Conservation (phyloP, 1,140 invertebrate genomes). For the Goniozus legneri region DNA sequence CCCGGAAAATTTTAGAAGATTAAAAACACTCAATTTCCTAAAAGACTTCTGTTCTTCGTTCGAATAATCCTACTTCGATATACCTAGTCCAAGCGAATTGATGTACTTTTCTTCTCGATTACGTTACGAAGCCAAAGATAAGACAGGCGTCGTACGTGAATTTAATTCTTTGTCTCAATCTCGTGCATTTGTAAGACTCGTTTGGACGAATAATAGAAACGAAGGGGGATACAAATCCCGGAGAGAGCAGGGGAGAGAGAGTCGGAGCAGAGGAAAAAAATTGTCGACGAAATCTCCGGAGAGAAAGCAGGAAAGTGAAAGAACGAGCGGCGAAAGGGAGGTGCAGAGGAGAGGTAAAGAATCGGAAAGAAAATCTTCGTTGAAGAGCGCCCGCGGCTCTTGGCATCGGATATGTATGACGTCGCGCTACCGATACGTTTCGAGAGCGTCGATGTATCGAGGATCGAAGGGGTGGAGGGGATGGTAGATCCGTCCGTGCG, state of each 20-base stretch:
- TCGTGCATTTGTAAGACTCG: no score
- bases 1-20: no score
- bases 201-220: neutral
- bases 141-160: no score
- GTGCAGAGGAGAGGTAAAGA: slow-evolving; percentile 9
- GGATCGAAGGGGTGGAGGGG: no score
- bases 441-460: slow-evolving; percentile 23
- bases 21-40: no score
- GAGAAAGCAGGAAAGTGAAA: neutral
- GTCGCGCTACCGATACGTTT: slow-evolving; percentile 24
- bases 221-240: neutral
- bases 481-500: slow-evolving; percentile 22
- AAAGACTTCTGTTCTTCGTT: no score
- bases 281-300: slow-evolving; percentile 5
- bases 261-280: neutral
- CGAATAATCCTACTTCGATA: no score
- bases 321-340: slow-evolving; percentile 3
- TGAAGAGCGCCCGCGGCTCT: slow-evolving; percentile 13
- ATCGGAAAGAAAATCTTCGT: slow-evolving; percentile 11
- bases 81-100: no score
- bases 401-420: slow-evolving; percentile 36
- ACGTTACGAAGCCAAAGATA: no score
- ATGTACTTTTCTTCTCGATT: no score
- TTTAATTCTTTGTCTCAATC: no score
- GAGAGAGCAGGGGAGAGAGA: neutral